Percentiles rank a stretch among this genome's conserved stretches.
Conservation (phyloP, 2,888 invertebrate genomes). For the Leptura quadrifasciata region DNA sequence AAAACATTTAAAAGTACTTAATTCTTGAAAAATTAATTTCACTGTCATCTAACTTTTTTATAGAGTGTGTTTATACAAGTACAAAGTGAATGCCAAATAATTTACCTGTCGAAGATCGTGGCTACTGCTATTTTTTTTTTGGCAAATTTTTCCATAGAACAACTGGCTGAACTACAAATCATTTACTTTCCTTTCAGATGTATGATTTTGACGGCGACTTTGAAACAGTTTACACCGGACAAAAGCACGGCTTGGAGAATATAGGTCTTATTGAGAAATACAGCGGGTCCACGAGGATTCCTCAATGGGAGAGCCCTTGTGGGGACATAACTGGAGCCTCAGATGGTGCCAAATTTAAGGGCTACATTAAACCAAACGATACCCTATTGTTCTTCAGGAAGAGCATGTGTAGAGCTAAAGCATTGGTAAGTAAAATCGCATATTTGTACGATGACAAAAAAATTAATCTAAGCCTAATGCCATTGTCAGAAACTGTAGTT, state of each 20-base stretch:
- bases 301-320: slow-evolving; percentile 88
- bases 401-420: slow-evolving; percentile 89
- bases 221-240: slow-evolving; percentile 87
- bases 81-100: no score
- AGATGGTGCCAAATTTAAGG: slow-evolving; percentile 90
- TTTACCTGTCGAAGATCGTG: no score
- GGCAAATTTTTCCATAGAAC: no score
- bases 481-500: no score
- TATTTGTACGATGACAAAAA: not conserved
- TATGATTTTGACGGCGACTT: slow-evolving; percentile 88
- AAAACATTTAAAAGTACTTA: no score
- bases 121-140: no score
- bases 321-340: slow-evolving; percentile 86
- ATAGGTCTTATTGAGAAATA: slow-evolving; percentile 87
- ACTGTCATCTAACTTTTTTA: no score
- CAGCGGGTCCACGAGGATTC: slow-evolving; percentile 82
- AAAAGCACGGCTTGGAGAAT: slow-evolving; percentile 75
- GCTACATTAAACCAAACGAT: slow-evolving; percentile 82
- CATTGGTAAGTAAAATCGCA: slow-evolving; percentile 78
- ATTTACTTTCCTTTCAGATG: slow-evolving; percentile 82
- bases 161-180: no score
- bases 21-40: no score
- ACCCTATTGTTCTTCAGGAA: slow-evolving; percentile 86
- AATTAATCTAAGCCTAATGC: no score
- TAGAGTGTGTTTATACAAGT: no score